Base-by-base conservation (phyloP, 2,888 invertebrate species). In the Adela reaumurella region DNA sequence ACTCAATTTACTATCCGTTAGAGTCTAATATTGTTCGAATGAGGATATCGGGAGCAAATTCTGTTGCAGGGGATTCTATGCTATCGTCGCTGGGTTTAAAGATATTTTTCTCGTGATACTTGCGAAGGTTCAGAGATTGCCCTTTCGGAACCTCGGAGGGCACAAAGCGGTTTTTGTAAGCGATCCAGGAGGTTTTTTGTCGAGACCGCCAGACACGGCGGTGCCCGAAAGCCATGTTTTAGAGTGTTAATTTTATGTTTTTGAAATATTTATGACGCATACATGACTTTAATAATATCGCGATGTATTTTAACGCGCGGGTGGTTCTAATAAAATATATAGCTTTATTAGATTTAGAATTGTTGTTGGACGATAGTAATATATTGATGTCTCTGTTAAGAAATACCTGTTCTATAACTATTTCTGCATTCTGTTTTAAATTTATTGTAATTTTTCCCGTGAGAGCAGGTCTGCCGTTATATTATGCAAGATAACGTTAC, bases 211-310 rank as follows among this genome's bases (percentile, higher is more conserved):
- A 78, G 78, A 78, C 78, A 68, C 63, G 68, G 69, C 70, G 78
- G 78, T 77, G 78, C 78, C 77, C 68, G 65, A 70, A 68, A 74
- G 66, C 62, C 73, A 67, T 74, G 72, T 74, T 77, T 74, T 70
- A 73, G 70, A 72, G 74, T 74, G 78, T 78, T 77, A 74, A 77
- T 74, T 78, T 78, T 74, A 77, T 74, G 76, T 77, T 74, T 68
- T 71, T 70, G 74, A 77, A 77, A 76, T 76, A 76, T 77, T 78
- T 77, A 77, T 77, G 77, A 76, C 70, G 71, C 76, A 76, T 78
- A 76, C 74, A 72, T 65, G 69, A 64, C 66, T 69, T 64, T 73
- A 74, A 77, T 73, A 71, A 70, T 68, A 65, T 60, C 55, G 62
- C 73, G 70, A 74, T 74, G 35, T 35, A 35, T 35, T 35, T 35